Conservation (phyloP, 1,140 invertebrate genomes). For the Brachionus paranguensis region DNA sequence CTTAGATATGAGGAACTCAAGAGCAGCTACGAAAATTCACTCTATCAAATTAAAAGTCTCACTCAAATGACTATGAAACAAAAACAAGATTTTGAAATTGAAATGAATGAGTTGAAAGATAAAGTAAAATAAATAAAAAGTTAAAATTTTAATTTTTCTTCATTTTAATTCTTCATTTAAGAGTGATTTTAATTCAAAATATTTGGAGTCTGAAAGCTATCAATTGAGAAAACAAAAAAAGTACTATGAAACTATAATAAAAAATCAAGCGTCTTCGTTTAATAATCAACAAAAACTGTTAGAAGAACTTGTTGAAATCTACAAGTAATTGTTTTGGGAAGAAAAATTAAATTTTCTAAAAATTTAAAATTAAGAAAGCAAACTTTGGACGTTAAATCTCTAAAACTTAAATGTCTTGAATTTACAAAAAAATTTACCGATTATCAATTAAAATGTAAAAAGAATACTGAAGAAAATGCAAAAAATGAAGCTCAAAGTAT, state of each 20-base stretch:
- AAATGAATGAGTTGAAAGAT: neutral
- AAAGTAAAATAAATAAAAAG: neutral
- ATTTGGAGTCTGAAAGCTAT: constrained; percentile 1
- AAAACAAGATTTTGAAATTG: neutral
- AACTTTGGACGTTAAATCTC: neutral
- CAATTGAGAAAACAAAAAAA: constrained; percentile 7
- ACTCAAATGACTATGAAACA: neutral
- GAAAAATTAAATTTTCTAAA: neutral
- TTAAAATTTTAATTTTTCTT: neutral
- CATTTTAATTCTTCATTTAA: neutral
- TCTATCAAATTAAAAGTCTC: neutral
- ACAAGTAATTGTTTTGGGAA: neutral
- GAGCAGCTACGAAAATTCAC: neutral
- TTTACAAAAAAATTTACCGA: neutral
- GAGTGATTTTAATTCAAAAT: neutral
- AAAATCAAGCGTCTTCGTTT: neutral
- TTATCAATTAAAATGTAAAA: neutral
- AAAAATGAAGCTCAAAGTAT: neutral
- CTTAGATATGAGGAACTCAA: constrained; percentile 7
- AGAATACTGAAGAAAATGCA: neutral
- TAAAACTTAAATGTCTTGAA: neutral
- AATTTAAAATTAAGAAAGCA: neutral
- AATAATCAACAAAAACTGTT: neutral
- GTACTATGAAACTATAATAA: constrained; percentile 16
- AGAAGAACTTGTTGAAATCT: neutral